Conservation (phyloP, 2,113 vertebrate species). For the Mesoclemmys tuberculata region DNA sequence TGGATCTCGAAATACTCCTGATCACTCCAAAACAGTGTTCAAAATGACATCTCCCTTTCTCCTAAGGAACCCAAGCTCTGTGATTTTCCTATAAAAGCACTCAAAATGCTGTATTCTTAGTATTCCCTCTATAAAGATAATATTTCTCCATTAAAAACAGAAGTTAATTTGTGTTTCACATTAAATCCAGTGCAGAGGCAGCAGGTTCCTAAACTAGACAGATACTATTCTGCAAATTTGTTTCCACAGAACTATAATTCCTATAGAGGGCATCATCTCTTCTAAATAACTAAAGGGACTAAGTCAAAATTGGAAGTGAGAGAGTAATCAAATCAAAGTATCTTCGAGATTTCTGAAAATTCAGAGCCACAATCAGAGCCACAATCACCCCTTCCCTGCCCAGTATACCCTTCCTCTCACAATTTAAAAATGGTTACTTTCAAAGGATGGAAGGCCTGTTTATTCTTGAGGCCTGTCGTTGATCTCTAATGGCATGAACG, state of each 20-base stretch:
- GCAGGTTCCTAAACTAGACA: not conserved
- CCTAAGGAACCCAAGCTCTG: not conserved
- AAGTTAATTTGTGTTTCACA: not conserved
- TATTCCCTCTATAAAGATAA: not conserved
- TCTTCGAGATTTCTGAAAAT: slow-evolving; percentile 9
- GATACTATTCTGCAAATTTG: not conserved
- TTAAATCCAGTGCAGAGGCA: not conserved
- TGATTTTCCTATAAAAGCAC: not conserved
- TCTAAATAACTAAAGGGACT: slow-evolving; percentile 4
- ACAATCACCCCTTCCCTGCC: not conserved
- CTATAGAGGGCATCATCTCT: not conserved
- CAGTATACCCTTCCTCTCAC: not conserved
- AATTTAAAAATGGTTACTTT: slow-evolving; percentile 31
- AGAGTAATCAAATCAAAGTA: not conserved
- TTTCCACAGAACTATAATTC: slow-evolving; percentile 26
- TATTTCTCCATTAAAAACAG: not conserved
- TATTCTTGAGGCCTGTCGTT: slow-evolving; percentile 47
- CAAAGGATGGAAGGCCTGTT: not conserved
- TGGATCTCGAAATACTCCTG: not conserved
- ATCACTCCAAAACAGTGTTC: not conserved
- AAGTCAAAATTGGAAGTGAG: slow-evolving; percentile 7
- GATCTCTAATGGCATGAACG: slow-evolving; percentile 59
- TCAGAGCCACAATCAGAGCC: slow-evolving; percentile 25
- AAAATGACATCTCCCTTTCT: not conserved
- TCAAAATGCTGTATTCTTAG: not conserved